Percentiles rank a stretch among this genome's conserved stretches.
Evolutionary conservation across 2,888 invertebrate genomes (phyloP).

Genomic region (Synanthedon vespiformis): DNA sequence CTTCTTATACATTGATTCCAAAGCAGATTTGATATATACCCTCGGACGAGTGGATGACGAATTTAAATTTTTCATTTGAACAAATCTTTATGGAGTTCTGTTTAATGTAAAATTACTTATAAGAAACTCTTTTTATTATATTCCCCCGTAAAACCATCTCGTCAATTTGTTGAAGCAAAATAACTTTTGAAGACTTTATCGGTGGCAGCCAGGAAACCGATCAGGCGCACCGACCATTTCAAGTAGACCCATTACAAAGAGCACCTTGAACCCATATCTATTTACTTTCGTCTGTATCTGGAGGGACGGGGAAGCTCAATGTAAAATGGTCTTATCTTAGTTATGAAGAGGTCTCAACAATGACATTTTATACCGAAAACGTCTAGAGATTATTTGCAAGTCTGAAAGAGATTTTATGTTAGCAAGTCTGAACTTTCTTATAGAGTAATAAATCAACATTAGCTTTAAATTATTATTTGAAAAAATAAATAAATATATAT

Average conservation of each 20-base stretch:
- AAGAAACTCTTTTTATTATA: background rate
- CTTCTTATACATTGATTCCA: too few relatives aligned
- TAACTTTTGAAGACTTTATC: slow-evolving; percentile 6
- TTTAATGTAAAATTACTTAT: too few relatives aligned
- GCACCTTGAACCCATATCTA: background rate
- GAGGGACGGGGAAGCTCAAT: background rate
- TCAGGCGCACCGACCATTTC: slow-evolving; percentile 5
- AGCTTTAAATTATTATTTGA: too few relatives aligned
- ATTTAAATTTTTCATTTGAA: too few relatives aligned
- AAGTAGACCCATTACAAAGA: slow-evolving; percentile 5
- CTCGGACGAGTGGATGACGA: too few relatives aligned
- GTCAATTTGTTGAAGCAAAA: slow-evolving; percentile 8
- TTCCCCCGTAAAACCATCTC: background rate
- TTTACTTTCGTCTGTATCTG: background rate
- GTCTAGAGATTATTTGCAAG: background rate
- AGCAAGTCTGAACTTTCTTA: background rate
- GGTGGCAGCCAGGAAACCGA: slow-evolving; percentile 3
- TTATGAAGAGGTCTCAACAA: background rate
- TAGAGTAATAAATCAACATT: background rate
- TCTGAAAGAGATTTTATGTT: background rate
- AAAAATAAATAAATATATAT: too few relatives aligned
- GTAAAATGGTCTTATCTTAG: background rate
- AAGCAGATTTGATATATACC: too few relatives aligned
- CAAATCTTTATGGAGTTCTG: too few relatives aligned
- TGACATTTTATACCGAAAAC: background rate